Conservation (phyloP, 2,113 vertebrate species). For the Geococcyx californianus region DNA sequence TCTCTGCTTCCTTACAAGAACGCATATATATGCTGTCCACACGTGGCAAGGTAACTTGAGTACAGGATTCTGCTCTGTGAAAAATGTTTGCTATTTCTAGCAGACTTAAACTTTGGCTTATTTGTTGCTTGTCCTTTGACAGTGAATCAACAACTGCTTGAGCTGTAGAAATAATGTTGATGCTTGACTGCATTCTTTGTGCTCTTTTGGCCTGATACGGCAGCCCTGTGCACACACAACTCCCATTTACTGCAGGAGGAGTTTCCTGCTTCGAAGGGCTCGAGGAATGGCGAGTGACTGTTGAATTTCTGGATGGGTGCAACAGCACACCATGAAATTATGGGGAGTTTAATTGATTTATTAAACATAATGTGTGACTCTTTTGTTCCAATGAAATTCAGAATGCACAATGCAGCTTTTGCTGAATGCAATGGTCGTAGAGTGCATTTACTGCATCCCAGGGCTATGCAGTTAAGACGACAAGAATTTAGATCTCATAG, state of each 20-base stretch:
- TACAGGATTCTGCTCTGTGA: not conserved
- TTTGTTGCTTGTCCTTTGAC: constrained; percentile 25
- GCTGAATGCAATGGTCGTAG: not conserved
- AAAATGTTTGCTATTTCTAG: not conserved
- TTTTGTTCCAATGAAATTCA: not conserved
- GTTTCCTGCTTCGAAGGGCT: not conserved
- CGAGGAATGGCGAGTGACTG: not conserved
- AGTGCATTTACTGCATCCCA: not conserved
- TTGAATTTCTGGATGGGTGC: not conserved
- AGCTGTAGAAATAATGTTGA: constrained; percentile 27
- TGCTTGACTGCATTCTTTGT: constrained; percentile 51
- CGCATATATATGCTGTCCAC: not conserved
- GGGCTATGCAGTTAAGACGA: not conserved
- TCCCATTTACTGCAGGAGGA: not conserved
- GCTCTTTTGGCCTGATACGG: not conserved
- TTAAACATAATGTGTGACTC: not conserved
- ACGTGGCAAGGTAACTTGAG: not conserved
- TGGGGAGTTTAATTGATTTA: not conserved
- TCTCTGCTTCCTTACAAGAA: not conserved
- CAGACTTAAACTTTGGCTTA: not conserved
- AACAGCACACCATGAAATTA: not conserved
- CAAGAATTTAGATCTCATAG: not conserved
- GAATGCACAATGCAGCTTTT: not conserved
- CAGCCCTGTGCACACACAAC: not conserved
- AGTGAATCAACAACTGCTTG: constrained; percentile 23